Conservation (phyloP, 2,797 vertebrate genomes). For the Chiloscyllium punctatum region DNA sequence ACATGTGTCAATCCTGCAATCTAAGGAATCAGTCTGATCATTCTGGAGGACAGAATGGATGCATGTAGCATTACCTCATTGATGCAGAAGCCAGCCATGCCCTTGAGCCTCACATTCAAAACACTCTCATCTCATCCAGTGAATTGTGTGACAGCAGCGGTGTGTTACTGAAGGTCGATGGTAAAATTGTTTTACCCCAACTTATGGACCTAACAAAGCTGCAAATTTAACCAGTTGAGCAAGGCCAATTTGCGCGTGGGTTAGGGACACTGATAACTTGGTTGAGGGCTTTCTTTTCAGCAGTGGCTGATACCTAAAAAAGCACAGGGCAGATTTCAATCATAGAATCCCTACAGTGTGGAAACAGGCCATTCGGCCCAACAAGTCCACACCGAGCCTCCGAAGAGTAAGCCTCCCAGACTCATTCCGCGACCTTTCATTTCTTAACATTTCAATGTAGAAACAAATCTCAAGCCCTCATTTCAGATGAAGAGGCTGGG, state of each 20-base stretch:
- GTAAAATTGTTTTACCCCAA: not conserved
- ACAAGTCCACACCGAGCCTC: too few relatives aligned
- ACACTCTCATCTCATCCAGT: not conserved
- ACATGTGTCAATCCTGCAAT: too few relatives aligned
- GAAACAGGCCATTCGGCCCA: too few relatives aligned
- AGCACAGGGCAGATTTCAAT: not conserved
- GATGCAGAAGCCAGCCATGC: not conserved
- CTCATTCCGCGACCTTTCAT: too few relatives aligned
- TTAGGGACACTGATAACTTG: not conserved
- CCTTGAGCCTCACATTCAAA: not conserved
- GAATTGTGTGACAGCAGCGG: not conserved
- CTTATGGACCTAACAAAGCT: not conserved
- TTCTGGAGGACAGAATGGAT: not conserved
- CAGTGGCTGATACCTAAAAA: not conserved
- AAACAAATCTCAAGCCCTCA: not conserved
- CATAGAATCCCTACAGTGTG: too few relatives aligned
- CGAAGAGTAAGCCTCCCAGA: too few relatives aligned
- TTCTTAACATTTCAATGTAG: not conserved
- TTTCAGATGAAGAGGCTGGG: not conserved
- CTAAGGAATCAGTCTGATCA: too few relatives aligned
- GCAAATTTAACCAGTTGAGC: not conserved
- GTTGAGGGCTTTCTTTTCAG: not conserved
- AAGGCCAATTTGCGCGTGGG: not conserved
- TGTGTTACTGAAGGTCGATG: not conserved
- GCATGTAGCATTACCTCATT: not conserved